Evolutionary conservation across 1,140 invertebrate species (phyloP).

Genomic region (Megathymus violae): DNA sequence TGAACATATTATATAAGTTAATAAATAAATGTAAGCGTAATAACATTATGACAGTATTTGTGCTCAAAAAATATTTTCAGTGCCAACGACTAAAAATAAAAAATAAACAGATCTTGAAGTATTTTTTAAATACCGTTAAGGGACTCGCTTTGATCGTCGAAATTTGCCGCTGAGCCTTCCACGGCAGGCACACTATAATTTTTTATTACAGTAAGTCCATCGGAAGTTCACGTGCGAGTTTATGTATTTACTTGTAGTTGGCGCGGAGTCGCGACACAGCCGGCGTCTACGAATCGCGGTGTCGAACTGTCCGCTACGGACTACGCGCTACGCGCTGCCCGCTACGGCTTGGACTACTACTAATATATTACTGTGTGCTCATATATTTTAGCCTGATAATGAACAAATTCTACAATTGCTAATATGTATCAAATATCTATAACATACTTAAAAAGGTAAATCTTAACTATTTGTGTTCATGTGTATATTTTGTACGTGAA

Average conservation of each 20-base stretch:
- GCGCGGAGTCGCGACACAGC: slow-evolving; percentile 44
- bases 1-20: too few species aligned
- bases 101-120: too few species aligned
- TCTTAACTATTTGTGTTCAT: too few species aligned
- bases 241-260: too few species aligned
- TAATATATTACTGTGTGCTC: too few species aligned
- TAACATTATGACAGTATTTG: too few species aligned
- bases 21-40: too few species aligned
- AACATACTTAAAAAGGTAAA: too few species aligned
- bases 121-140: not conserved
- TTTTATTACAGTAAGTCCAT: slow-evolving; percentile 11
- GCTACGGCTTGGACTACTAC: slow-evolving; percentile 21
- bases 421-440: too few species aligned
- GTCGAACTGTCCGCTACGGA: slow-evolving; percentile 59
- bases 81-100: too few species aligned
- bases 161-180: slow-evolving; percentile 6
- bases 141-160: slow-evolving; percentile 10
- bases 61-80: not conserved
- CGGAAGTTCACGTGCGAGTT: slow-evolving; percentile 6
- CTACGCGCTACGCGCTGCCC: slow-evolving; percentile 58
- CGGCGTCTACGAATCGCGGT: slow-evolving; percentile 60
- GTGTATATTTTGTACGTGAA: too few species aligned
- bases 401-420: too few species aligned
- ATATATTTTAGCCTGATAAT: slow-evolving; percentile 21
- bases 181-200: slow-evolving; percentile 6